A percentile compares a stretch with the other conserved stretches of the same genome.
Evolutionary conservation across 2,113 vertebrate species (phyloP).

Genomic region (Planiliza haematocheilus): DNA sequence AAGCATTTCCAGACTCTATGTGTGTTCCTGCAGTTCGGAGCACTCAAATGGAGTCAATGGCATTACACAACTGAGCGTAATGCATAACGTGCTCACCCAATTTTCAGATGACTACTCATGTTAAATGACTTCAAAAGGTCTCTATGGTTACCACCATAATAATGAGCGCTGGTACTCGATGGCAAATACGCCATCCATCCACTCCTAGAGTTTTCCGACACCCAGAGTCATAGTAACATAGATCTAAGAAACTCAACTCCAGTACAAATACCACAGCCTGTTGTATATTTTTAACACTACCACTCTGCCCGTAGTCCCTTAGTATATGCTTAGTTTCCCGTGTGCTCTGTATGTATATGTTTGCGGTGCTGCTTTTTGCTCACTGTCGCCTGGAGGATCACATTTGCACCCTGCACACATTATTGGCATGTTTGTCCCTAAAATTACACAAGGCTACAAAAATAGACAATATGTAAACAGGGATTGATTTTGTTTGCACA

Average conservation of each 20-base stretch:
- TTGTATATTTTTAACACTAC: constrained; percentile 26
- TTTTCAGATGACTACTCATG: constrained; percentile 60
- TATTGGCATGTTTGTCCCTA: constrained; percentile 73
- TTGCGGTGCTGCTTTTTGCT: constrained; percentile 30
- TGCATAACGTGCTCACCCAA: constrained; percentile 57
- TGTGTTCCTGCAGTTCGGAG: constrained; percentile 59
- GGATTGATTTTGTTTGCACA: constrained; percentile 67
- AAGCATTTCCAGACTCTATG: constrained; percentile 73
- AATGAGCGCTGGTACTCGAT: constrained; percentile 46
- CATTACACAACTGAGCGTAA: constrained; percentile 66
- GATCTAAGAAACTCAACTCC: constrained; percentile 41
- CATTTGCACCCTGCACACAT: constrained; percentile 62
- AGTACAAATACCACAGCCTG: constrained; percentile 37
- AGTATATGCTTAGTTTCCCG: constrained; percentile 22
- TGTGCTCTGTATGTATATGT: constrained; percentile 4
- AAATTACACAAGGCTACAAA: constrained; percentile 67
- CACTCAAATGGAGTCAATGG: constrained; percentile 52
- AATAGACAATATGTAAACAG: constrained; percentile 76
- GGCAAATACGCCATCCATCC: constrained; percentile 25
- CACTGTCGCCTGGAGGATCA: constrained; percentile 51
- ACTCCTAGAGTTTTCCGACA: constrained; percentile 26
- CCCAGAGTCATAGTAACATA: constrained; percentile 30
- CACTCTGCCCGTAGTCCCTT: neutral
- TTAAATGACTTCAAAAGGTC: constrained; percentile 64
- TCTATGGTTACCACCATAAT: constrained; percentile 59